A percentile compares a stretch with the other conserved stretches of the same genome.
These are phyloP conservation scores for Autographa gamma DNA, from an alignment of 2,888 invertebrate species.

Conservation along the genomic window DNA sequence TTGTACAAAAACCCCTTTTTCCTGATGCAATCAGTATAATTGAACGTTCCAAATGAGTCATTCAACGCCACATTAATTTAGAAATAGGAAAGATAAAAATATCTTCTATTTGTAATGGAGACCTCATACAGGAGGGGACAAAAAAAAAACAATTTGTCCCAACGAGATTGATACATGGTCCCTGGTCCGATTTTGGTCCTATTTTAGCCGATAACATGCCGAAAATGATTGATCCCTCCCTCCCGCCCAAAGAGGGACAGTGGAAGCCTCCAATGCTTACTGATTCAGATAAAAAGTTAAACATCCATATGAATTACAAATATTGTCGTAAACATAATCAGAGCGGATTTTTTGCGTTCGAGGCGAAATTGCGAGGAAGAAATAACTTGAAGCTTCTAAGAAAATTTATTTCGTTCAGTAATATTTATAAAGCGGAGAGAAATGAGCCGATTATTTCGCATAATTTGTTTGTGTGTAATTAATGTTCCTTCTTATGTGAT, in stretches of 20 bases:
- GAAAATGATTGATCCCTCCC: constrained; percentile 67
- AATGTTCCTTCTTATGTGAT: background rate
- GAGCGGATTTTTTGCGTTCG: background rate
- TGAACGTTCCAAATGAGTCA: constrained; percentile 20
- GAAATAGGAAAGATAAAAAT: constrained; percentile 53
- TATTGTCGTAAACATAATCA: constrained; percentile 5
- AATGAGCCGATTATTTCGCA: constrained; percentile 10
- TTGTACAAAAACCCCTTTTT: background rate
- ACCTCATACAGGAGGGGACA: no score
- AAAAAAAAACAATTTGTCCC: constrained; percentile 65
- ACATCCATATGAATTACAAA: background rate
- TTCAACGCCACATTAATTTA: constrained; percentile 31
- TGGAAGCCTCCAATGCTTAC: background rate
- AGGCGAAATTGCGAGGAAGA: constrained; percentile 3
- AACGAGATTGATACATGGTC: constrained; percentile 42
- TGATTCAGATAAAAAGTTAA: constrained; percentile 1
- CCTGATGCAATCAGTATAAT: background rate
- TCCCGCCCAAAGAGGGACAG: constrained; percentile 17
- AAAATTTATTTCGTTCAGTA: constrained; percentile 21
- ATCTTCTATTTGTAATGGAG: constrained; percentile 41
- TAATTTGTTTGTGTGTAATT: background rate
- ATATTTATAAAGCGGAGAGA: constrained; percentile 18
- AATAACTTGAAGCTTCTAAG: constrained; percentile 20
- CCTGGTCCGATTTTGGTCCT: no score
- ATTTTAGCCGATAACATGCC: constrained; percentile 56